These are phyloP conservation scores for Onychomys torridus DNA, from an alignment of 2,797 vertebrate species.

Conservation along the genomic window DNA sequence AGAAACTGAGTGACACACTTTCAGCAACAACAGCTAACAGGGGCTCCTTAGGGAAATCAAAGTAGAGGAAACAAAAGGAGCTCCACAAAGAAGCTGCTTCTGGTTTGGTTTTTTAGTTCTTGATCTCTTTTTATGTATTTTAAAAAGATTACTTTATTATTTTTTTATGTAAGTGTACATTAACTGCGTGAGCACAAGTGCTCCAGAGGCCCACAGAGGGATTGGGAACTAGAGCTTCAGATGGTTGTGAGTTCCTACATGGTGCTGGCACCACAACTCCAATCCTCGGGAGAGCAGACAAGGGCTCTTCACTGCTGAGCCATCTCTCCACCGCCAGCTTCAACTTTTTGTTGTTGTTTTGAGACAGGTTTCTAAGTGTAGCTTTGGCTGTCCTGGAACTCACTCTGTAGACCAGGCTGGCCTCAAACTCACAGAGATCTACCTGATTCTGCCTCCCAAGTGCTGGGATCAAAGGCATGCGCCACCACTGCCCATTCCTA, in stretches of 20 bases:
- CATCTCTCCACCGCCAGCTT: not conserved
- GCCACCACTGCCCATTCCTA: not conserved
- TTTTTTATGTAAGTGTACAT: not conserved
- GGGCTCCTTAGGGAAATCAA: not conserved
- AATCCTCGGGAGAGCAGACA: not conserved
- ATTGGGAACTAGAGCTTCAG: not conserved
- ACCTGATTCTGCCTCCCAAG: not conserved
- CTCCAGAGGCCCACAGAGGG: not conserved
- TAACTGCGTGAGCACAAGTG: not conserved
- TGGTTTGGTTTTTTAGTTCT: not conserved
- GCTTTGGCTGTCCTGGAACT: not conserved
- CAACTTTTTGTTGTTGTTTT: not conserved
- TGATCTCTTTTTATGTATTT: not conserved
- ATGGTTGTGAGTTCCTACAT: not conserved
- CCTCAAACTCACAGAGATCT: not conserved
- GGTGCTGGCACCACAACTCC: not conserved
- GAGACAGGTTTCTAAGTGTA: not conserved
- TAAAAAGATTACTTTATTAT: not conserved
- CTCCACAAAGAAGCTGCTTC: not conserved
- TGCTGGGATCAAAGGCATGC: not conserved
- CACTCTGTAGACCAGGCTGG: not conserved
- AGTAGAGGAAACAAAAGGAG: slow-evolving; percentile 20
- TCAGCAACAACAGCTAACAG: not conserved
- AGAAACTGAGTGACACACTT: slow-evolving; percentile 42
- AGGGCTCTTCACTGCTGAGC: not conserved